Evolutionary conservation across 2,797 vertebrate species (phyloP).

Genomic region (Bovichtus variegatus): DNA sequence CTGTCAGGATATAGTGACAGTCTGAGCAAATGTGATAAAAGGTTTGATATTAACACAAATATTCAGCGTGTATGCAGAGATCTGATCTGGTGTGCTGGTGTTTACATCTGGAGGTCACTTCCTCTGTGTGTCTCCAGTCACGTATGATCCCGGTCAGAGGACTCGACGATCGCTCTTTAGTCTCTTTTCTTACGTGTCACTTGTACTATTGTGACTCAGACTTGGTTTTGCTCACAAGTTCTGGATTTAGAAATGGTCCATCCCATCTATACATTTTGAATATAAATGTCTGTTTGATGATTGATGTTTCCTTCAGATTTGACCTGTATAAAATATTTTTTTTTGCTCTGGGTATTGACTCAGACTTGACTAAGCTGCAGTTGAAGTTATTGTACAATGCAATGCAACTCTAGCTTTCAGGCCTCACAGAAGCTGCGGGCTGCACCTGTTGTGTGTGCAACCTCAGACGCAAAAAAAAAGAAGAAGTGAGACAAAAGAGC

Average conservation of each 20-base stretch:
- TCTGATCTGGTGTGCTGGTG: neutral
- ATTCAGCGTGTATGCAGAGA: neutral
- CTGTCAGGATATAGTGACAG: too few species aligned
- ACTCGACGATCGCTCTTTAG: neutral
- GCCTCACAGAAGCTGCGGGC: slow-evolving; percentile 34
- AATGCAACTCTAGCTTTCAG: slow-evolving; percentile 50
- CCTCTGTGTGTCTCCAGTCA: neutral
- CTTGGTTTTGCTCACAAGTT: neutral
- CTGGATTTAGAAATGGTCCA: neutral
- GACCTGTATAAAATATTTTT: too few species aligned
- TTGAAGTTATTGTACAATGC: slow-evolving; percentile 10
- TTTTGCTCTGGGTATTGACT: slow-evolving; percentile 8
- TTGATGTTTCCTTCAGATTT: neutral
- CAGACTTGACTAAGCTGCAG: slow-evolving; percentile 25
- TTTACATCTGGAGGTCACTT: neutral
- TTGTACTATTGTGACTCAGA: neutral
- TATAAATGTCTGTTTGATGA: neutral
- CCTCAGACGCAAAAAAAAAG: slow-evolving; percentile 52
- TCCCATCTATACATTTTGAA: neutral
- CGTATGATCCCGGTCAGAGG: neutral
- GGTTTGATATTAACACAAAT: too few species aligned
- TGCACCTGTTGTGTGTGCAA: slow-evolving; percentile 65
- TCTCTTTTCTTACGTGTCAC: neutral
- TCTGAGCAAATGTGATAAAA: too few species aligned
- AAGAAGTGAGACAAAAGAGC: slow-evolving; percentile 68